Evolutionary conservation across 1,140 invertebrate genomes (phyloP), one percentile per base, ranked within the genome.

Genomic region (Helicoverpa zea): DNA sequence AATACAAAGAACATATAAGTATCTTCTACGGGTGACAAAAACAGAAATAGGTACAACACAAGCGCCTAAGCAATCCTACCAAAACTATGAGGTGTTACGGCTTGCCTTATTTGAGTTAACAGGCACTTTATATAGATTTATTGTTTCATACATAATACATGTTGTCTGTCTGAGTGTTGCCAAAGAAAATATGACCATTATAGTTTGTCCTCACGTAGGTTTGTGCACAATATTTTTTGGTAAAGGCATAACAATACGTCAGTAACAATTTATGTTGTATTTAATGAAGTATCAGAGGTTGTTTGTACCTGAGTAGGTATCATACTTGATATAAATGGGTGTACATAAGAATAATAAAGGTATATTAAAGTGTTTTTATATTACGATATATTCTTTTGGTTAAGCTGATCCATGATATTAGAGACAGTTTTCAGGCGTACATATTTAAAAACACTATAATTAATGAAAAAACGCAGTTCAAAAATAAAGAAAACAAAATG

Each of bases 71-170:
- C 14, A 66, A 66, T 49, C 43, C 10, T 12, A 47, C 63, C 14
- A 49, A 66, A 66, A 66, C 63, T 35, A 5, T 49, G 63, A 66
- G 35, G 63, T 66, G 63, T 66, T 66, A 66, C 63, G 16, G 47
- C 35, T 66, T 47, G 63, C 56, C 56, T 75, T 61, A 75, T 75
- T 59, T 61, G 61, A 75, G 58, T 47, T 75, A 75, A 75, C 73
- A 61, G 73, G 56, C 73, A 75, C 73, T 75, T 73, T 75, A 63
- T 75, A 75, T 61, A 75, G 73, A 75, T 75, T 75, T 75, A 75
- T 63, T 49, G 73, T 75, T 61, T 49, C 73, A 75, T 75, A 75
- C 56, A 75, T 75, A 63, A 61, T 75, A 43, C 43, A 75, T 75
- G 73, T 49, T n/a, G 18, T 51, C 66, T 52, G 49, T 70, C 35